Base-by-base conservation (phyloP, 2,797 vertebrate species). In the Spheniscus humboldti region DNA sequence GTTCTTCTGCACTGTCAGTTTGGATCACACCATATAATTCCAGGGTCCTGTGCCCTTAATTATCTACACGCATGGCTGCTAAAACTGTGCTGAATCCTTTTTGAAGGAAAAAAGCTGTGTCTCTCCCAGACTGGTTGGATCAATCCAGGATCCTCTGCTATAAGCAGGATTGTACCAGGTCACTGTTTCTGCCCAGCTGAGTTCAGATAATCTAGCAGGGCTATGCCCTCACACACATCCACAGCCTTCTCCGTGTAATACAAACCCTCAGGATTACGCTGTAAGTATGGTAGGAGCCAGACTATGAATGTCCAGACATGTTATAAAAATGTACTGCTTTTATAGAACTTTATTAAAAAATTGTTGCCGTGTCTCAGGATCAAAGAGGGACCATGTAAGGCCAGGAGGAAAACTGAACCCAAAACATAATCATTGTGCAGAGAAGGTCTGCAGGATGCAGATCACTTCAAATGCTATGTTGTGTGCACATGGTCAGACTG, bases 171-270 rank as follows among this genome's bases (percentile, higher is more conserved):
- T 57, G 30, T 12, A 75, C 13, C 37, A 48, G 31, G n/a, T 47
- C 64, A 48, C 7, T 31, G 30, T 7, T 43, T 56, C 43, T 63
- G 47, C 16, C 8, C 52, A 59, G 24, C 8, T 30, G 31, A 75
- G 11, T 19, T 76, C 57, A 62, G 41, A 39, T 11, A 10, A 9
- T 50, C 13, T 4, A 25, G 37, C 25, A 75, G 47, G 22, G 18
- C 18, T 62, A 18, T 10, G 35, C 15, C 25, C 15, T 71, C 30
- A 33, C 14, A 43, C 1, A 14, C 9, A 76, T 3, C 41, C 57
- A 60, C 7, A 39, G 31, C 24, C 60, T 93, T n/a, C 50, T 45
- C 77, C 9, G 2, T 0, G 0, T 10, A 4, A 47, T 18, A 16
- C 9, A 78, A 53, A 50, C 12, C 28, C 57, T n/a, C 27, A 41